phyloP scores from a whole-genome alignment of 2,113 vertebrate species.

The Pedionomus torquatus region DNA sequence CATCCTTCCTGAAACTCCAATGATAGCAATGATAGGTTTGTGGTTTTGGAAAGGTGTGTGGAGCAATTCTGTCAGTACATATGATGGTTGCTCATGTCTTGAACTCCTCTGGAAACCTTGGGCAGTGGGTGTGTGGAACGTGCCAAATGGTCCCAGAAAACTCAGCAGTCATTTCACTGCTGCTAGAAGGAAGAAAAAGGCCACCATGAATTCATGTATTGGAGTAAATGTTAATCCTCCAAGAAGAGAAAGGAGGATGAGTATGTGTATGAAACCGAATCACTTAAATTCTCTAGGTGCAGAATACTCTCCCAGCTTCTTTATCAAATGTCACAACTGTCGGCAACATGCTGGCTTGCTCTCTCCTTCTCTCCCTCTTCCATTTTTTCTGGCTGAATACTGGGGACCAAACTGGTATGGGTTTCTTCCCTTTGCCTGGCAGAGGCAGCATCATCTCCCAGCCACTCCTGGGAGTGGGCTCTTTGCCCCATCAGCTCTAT shows the following conservation, averaged over 20 bases:
- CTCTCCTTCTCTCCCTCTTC: not conserved
- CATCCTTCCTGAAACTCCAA: constrained; percentile 13
- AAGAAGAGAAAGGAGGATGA: not conserved
- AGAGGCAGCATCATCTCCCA: not conserved
- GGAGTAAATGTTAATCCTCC: not conserved
- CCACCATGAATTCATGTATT: not conserved
- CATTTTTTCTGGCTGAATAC: not conserved
- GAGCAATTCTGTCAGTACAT: not conserved
- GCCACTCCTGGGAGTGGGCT: accelerated
- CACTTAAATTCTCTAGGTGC: not conserved
- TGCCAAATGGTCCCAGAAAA: not conserved
- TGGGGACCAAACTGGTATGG: not conserved
- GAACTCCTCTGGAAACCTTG: not conserved
- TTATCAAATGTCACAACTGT: not conserved
- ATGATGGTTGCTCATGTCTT: not conserved
- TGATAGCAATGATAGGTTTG: not conserved
- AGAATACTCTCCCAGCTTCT: not conserved
- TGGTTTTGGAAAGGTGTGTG: constrained; percentile 27
- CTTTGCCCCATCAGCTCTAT: not conserved
- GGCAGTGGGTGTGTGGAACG: not conserved
- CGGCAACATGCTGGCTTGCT: not conserved
- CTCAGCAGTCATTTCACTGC: not conserved
- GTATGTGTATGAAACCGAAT: not conserved
- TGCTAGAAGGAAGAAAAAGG: not conserved
- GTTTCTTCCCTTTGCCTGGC: not conserved